These are phyloP conservation scores for Rhinolophus sinicus DNA, from an alignment of 2,113 vertebrate species.

Conservation along the genomic window DNA sequence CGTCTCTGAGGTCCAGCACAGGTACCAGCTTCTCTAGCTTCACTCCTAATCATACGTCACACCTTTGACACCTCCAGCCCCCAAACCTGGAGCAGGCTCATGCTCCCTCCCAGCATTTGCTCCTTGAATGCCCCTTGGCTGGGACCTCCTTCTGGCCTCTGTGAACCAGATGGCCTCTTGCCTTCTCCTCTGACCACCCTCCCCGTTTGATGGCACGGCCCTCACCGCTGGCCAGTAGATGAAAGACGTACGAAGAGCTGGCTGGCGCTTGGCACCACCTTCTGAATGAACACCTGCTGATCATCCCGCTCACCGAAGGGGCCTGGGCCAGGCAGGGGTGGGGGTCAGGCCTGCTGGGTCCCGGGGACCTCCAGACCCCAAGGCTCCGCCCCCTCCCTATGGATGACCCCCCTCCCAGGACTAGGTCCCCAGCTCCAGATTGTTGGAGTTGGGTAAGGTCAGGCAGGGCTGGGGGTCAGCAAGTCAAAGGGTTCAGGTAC, in stretches of 20 bases:
- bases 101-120: not conserved
- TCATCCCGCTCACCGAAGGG: constrained; percentile 94
- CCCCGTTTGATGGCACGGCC: fast-evolving
- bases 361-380: not conserved
- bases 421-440: not conserved
- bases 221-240: constrained; percentile 93
- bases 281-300: constrained; percentile 95
- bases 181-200: not conserved
- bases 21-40: not conserved
- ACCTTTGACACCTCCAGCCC: not conserved
- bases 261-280: constrained; percentile 92
- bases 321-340: constrained; percentile 78
- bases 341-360: not conserved
- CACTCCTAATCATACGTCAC: not conserved
- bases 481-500: not conserved
- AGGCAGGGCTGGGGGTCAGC: not conserved
- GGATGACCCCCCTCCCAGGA: constrained; percentile 57
- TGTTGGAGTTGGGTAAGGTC: not conserved
- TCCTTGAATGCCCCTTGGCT: not conserved
- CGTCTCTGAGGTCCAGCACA: not conserved
- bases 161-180: not conserved
- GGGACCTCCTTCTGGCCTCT: not conserved
- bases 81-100: not conserved
- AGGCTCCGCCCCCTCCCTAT: not conserved
- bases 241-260: constrained; percentile 93